phyloP scores from a whole-genome alignment of 2,113 vertebrate genomes.

The Nycticebus coucang region DNA sequence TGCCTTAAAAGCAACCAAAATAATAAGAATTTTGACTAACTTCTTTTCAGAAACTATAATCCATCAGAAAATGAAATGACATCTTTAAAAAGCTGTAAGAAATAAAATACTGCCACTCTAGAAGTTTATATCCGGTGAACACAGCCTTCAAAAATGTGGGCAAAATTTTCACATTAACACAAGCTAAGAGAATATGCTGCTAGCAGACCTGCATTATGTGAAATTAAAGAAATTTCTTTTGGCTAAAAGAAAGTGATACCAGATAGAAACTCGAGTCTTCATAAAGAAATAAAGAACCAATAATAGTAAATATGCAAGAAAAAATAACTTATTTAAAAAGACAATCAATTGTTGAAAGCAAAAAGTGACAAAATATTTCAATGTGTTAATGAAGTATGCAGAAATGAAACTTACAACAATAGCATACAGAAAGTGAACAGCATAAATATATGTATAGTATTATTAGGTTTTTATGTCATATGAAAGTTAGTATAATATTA shows the following conservation, averaged over 20 bases:
- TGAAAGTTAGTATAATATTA: background rate
- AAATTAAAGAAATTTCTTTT: background rate
- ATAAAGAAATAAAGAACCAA: background rate
- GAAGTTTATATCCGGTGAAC: background rate
- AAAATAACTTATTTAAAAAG: background rate
- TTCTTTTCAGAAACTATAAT: background rate
- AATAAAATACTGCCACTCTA: background rate
- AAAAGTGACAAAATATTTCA: slow-evolving; percentile 19
- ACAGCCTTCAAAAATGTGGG: background rate
- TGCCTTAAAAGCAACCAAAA: background rate
- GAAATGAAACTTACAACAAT: background rate
- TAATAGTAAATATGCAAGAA: background rate
- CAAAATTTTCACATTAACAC: background rate
- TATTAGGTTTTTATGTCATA: background rate
- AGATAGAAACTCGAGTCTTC: background rate
- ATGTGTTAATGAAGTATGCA: background rate
- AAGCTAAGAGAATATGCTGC: background rate
- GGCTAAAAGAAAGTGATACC: background rate
- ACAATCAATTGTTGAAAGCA: background rate
- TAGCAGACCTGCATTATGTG: background rate
- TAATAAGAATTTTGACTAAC: background rate
- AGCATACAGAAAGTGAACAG: background rate
- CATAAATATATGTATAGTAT: background rate
- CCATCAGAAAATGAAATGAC: background rate
- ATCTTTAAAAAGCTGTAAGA: background rate